These are phyloP conservation scores for Penaeus vannamei DNA, from an alignment of 1,140 invertebrate genomes.

Conservation along the genomic window DNA sequence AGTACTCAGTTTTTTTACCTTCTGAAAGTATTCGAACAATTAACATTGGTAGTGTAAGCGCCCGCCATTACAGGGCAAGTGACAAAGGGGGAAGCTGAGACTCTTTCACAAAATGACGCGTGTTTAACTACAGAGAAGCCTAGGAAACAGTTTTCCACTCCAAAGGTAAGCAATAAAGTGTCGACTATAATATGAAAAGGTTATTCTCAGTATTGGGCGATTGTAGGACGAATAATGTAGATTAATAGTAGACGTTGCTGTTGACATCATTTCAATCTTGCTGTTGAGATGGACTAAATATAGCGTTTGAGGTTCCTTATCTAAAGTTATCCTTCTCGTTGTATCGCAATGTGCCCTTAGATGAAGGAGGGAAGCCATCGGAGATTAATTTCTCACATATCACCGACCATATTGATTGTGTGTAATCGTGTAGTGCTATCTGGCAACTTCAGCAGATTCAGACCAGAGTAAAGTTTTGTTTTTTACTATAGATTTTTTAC, in stretches of 20 bases:
- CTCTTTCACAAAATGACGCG: conserved; percentile 30
- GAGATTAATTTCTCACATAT: too few species aligned
- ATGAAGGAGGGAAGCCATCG: too few species aligned
- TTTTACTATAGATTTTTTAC: too few species aligned
- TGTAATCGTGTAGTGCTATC: conserved; percentile 36
- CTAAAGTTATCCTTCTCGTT: too few species aligned
- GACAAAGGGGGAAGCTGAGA: conserved; percentile 45
- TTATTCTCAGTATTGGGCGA: too few species aligned
- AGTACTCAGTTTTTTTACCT: background rate
- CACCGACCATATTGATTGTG: conserved; percentile 35
- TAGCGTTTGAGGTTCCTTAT: too few species aligned
- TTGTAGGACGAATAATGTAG: too few species aligned
- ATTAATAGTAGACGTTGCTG: background rate
- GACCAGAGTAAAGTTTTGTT: too few species aligned
- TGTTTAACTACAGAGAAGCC: conserved; percentile 27
- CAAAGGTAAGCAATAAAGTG: background rate
- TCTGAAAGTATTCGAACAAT: background rate
- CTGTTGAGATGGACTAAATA: conserved; percentile 3
- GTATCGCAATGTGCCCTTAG: too few species aligned
- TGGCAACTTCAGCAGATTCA: conserved; percentile 41
- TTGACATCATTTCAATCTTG: conserved; percentile 20
- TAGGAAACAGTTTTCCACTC: conserved; percentile 23
- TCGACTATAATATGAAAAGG: too few species aligned
- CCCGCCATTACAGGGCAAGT: conserved; percentile 57
- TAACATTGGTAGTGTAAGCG: conserved; percentile 38